Evolutionary conservation across 1,140 invertebrate genomes (phyloP).

Genomic region (Drosophila grimshawi): DNA sequence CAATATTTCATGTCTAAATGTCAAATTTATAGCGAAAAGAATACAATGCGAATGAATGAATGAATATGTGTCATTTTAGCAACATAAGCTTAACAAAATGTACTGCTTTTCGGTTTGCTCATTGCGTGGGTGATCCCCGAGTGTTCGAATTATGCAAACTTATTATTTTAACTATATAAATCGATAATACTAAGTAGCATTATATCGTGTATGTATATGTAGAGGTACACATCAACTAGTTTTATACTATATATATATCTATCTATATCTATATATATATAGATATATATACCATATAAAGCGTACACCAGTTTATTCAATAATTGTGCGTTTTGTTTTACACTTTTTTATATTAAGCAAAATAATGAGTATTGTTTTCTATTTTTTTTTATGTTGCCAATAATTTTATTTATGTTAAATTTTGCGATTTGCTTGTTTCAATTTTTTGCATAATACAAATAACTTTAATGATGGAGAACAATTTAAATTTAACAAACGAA

Average conservation of each 20-base stretch:
- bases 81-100: constrained; percentile 52
- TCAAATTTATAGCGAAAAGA: constrained; percentile 67
- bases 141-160: constrained; percentile 77
- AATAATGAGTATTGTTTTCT: constrained; percentile 32
- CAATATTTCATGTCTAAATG: constrained; percentile 80
- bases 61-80: constrained; percentile 77
- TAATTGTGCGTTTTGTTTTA: constrained; percentile 10
- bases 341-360: constrained; percentile 20
- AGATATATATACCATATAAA: not conserved
- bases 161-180: constrained; percentile 57
- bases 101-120: constrained; percentile 44
- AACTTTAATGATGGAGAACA: constrained; percentile 29
- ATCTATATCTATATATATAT: constrained; percentile 10
- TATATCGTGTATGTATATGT: constrained; percentile 21
- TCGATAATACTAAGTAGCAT: constrained; percentile 61
- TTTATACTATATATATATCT: constrained; percentile 17
- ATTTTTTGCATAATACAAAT: constrained; percentile 26
- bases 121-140: constrained; percentile 33
- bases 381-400: constrained; percentile 42
- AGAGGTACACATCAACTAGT: constrained; percentile 32
- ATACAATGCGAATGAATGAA: constrained; percentile 34
- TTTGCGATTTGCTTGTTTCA: constrained; percentile 44
- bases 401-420: constrained; percentile 46
- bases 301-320: constrained; percentile 20
- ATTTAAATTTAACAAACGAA: constrained; percentile 26